Evolutionary conservation across 2,113 vertebrate species (phyloP).

Genomic region (Nycticorax nycticorax): DNA sequence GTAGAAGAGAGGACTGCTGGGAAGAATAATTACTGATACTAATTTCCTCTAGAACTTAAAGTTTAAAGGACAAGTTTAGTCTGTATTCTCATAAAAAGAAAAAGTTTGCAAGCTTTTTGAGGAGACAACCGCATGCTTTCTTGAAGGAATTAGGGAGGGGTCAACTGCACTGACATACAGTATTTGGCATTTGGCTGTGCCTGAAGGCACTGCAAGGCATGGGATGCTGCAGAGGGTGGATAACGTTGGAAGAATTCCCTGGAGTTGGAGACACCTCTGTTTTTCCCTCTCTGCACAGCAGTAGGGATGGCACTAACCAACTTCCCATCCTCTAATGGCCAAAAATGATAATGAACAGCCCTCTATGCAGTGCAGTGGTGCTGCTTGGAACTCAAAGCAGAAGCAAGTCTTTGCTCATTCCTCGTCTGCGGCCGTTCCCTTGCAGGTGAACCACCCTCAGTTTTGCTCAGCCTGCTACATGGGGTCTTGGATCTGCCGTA

Average conservation of each 20-base stretch:
- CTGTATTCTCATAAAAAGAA: not conserved
- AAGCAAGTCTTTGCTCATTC: not conserved
- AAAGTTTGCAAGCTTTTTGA: not conserved
- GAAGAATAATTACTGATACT: not conserved
- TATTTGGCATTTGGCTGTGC: not conserved
- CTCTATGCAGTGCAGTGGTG: not conserved
- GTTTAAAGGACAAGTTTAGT: not conserved
- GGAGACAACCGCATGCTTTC: not conserved
- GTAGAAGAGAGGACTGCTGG: not conserved
- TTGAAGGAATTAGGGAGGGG: not conserved
- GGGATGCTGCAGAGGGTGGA: not conserved
- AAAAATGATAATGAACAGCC: not conserved
- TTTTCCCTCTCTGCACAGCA: not conserved
- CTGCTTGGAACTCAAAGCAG: not conserved
- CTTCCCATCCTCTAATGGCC: not conserved
- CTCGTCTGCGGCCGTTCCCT: not conserved
- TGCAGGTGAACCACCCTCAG: fast-evolving
- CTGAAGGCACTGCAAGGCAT: not conserved
- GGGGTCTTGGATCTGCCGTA: not conserved
- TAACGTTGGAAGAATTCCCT: not conserved
- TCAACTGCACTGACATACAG: not conserved
- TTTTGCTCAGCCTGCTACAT: not conserved
- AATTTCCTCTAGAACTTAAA: not conserved
- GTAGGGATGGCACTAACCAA: not conserved
- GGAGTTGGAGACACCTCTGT: not conserved